Percentiles rank a stretch among this genome's conserved stretches.
Conservation (phyloP, 1,140 invertebrate species). For the Mercenaria mercenaria region DNA sequence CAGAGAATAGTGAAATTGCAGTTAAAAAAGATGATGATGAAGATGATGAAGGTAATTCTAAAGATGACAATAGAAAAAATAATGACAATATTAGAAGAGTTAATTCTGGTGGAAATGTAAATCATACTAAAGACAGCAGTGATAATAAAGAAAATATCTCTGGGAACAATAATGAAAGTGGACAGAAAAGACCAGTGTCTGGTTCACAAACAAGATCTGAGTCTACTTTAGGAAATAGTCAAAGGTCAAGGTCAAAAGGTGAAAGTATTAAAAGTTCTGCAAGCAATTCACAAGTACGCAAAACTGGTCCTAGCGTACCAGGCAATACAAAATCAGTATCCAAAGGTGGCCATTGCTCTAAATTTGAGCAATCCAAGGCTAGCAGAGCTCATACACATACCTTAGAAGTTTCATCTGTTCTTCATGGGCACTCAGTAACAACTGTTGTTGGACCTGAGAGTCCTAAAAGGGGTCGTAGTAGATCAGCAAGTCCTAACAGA, state of each 20-base stretch:
- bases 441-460: conserved; percentile 37
- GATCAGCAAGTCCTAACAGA: conserved; percentile 28
- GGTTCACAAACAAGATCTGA: background rate
- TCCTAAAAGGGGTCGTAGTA: conserved; percentile 39
- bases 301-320: background rate
- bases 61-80: conserved; percentile 7
- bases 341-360: conserved; percentile 7
- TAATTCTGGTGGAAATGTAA: background rate
- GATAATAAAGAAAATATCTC: conserved; percentile 3
- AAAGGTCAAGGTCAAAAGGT: conserved; percentile 16
- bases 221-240: background rate
- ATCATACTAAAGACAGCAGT: background rate
- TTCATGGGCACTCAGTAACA: conserved; percentile 34
- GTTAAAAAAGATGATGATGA: conserved; percentile 28
- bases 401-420: conserved; percentile 38
- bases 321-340: background rate
- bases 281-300: conserved; percentile 16
- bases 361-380: conserved; percentile 38
- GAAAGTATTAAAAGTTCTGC: background rate
- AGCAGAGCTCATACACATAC: conserved; percentile 44
- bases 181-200: background rate
- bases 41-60: conserved; percentile 25
- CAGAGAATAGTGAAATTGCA: background rate
- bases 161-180: conserved; percentile 7
- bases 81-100: background rate